Base-by-base conservation (phyloP, 2,888 invertebrate genomes). In the Euzetes globulus region DNA sequence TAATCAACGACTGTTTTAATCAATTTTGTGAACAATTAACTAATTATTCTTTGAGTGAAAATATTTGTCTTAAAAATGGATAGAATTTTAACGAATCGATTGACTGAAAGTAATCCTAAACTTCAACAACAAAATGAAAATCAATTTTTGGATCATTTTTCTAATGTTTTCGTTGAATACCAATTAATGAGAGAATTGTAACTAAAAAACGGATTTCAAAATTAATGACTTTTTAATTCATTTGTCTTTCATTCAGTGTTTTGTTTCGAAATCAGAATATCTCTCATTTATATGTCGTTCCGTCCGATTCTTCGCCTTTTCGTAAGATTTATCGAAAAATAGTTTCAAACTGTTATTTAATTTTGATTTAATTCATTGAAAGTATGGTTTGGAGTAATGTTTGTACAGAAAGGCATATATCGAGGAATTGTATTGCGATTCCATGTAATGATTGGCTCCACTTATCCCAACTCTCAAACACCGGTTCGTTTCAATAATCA, bases 341-440 rank as follows among this genome's bases (percentile, higher is more conserved):
- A 41, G 25, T 13, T 60, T 50, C 22, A 22, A 22, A 6, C 13
- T 25, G 6, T 22, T 9, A 55, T 25, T 22, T 1, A 55, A 9
- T 55, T 25, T 11, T 19, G 15, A 19, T 17, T 22, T n/a, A 72
- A 76, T 65, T 50, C 72, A 77, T 79, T 77, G 86, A 87, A 85
- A 94, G 93, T 89, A 77, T 94, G 94, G 94, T 91, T 90, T 86
- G 94, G 94, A 78, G 90, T 94, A 29, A 86, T 94, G 81, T 97
- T 96, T 85, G 87, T 95, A 73, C 87, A 93, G 80, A 88, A 89
- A 83, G 96, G 96, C 27, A 85, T 88, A 77, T 97, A 94, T 84
- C 90, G 91, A 84, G 92, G 91, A 78, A 95, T 91, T 76, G 87
- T 95, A 73, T 94, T 96, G 83, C 88, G 94, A 80, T 97, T 97